These are phyloP conservation scores for Gila robusta DNA, from an alignment of 2,797 vertebrate genomes.

Conservation along the genomic window DNA sequence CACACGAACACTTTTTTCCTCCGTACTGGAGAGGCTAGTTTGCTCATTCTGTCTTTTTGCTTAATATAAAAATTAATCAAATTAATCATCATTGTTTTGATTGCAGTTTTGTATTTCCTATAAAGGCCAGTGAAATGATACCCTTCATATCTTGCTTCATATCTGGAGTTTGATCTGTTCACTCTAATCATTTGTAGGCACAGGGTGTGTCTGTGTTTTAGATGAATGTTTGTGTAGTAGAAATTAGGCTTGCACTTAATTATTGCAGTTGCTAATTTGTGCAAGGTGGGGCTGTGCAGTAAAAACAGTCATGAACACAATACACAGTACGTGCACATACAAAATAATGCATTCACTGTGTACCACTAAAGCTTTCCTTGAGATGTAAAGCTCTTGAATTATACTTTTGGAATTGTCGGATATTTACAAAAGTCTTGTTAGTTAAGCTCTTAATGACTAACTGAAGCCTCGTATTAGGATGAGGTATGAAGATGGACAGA, in stretches of 20 bases:
- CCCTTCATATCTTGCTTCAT: slow-evolving; percentile 30
- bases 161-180: slow-evolving; percentile 59
- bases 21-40: neutral
- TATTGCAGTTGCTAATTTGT: slow-evolving; percentile 66
- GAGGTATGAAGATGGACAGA: slow-evolving; percentile 16
- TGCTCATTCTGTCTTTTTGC: neutral
- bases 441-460: slow-evolving; percentile 35
- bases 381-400: slow-evolving; percentile 29
- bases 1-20: neutral
- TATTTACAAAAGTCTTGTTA: slow-evolving; percentile 4
- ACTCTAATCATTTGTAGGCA: slow-evolving; percentile 45
- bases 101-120: neutral
- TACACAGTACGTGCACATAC: neutral
- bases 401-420: neutral
- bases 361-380: neutral
- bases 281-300: slow-evolving; percentile 69
- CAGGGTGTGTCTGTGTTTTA: slow-evolving; percentile 69
- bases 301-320: slow-evolving; percentile 50
- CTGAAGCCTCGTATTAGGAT: slow-evolving; percentile 10
- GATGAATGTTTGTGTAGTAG: slow-evolving; percentile 68
- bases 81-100: neutral
- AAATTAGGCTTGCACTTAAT: slow-evolving; percentile 55
- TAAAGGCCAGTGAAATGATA: neutral
- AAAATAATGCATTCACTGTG: neutral
- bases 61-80: neutral